These are phyloP conservation scores for Lamellibrachia satsuma DNA, from an alignment of 2,888 invertebrate species.

Conservation along the genomic window DNA sequence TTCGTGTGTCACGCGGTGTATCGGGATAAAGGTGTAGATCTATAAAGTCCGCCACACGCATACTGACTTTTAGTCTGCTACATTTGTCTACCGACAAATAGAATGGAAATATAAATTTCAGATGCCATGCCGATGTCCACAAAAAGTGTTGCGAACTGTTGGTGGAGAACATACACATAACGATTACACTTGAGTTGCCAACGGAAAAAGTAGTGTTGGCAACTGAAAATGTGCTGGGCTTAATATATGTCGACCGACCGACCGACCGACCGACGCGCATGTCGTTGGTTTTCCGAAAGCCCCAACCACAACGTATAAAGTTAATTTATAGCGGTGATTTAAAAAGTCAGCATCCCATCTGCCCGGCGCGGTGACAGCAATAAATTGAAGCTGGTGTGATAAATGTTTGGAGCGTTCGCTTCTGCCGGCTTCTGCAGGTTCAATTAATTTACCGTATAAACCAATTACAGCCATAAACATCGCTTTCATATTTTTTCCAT, in stretches of 20 bases:
- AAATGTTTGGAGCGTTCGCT: neutral
- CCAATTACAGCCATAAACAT: neutral
- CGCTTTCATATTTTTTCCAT: neutral
- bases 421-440: neutral
- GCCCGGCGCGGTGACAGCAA: neutral
- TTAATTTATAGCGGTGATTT: neutral
- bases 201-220: too few relatives aligned
- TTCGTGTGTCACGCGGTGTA: neutral
- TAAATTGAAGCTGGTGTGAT: neutral
- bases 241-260: neutral
- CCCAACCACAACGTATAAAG: neutral
- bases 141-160: too few relatives aligned
- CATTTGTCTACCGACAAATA: too few relatives aligned
- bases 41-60: neutral
- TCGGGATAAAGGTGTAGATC: neutral
- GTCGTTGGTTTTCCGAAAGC: neutral
- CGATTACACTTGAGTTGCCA: too few relatives aligned
- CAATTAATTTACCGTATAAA: neutral
- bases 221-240: too few relatives aligned
- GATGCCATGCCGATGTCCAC: too few relatives aligned
- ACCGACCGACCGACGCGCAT: neutral
- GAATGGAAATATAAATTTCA: too few relatives aligned
- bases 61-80: neutral
- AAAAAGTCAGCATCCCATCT: neutral
- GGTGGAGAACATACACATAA: too few relatives aligned